Evolutionary conservation across 2,113 vertebrate species (phyloP).

Genomic region (Sylvicapra grimmia): DNA sequence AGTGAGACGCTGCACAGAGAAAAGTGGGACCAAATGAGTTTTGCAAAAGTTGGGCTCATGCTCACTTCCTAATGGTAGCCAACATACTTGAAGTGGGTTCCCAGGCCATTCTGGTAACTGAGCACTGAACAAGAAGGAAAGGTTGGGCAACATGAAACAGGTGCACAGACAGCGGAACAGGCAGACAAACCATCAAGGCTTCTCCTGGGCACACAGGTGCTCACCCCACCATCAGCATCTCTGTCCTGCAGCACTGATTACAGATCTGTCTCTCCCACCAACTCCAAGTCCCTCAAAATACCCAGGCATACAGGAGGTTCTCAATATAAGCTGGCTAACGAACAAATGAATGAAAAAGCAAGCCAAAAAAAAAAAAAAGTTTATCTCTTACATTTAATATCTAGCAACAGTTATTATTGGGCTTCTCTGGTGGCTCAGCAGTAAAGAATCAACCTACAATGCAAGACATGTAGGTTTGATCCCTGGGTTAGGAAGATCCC

Average conservation of each 20-base stretch:
- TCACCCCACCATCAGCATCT: not conserved
- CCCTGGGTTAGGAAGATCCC: not conserved
- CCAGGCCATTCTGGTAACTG: not conserved
- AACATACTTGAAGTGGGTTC: not conserved
- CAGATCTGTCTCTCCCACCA: not conserved
- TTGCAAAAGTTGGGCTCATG: not conserved
- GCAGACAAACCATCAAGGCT: not conserved
- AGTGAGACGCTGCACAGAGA: not conserved
- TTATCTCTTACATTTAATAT: not conserved
- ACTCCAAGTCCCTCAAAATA: not conserved
- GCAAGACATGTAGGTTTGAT: not conserved
- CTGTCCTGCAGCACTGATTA: not conserved
- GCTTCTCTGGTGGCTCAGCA: not conserved
- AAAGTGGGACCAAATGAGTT: not conserved
- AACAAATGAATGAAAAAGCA: not conserved
- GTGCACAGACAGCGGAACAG: accelerated
- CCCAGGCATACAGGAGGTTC: not conserved
- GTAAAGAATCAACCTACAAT: not conserved
- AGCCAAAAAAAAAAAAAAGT: not conserved
- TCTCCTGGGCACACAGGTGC: not conserved
- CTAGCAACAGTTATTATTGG: not conserved
- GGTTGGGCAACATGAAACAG: not conserved
- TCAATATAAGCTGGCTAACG: not conserved
- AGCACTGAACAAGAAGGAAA: not conserved
- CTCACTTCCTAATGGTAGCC: not conserved